Evolutionary conservation across 2,113 vertebrate genomes (phyloP), one percentile per base, ranked within the genome.

Genomic region (Mastomys natalensis): DNA sequence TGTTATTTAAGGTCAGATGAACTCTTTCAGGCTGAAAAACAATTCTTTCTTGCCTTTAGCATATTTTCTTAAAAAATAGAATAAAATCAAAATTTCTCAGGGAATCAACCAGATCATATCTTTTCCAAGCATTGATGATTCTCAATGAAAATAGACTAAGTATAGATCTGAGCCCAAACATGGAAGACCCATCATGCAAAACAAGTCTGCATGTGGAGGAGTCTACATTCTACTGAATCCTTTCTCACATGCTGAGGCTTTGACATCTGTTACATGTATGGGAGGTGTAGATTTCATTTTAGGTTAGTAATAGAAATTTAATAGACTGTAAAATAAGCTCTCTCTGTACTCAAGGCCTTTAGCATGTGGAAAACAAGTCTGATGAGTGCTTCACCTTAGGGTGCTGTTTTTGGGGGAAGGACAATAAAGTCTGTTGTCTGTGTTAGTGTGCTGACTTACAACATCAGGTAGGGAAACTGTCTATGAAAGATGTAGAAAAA

Each of bases 11-110:
- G 51, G 51, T 31, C 66, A 85, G 8, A 13, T 81, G 53, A 85
- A 72, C 22, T 85, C 29, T 82, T 96, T 92, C 51, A 81, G 78
- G 29, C 70, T 92, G 90, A 31, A 94, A 94, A 73, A 26, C 9
- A 78, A 72, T 64, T 78, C 16, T 66, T 81, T 90, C 24, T 60
- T 92, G 45, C 3, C n/a, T 86, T 91, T 37, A 51, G 29, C 48
- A 31, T 66, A 7, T 31, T 90, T 72, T 84, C 29, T 62, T 93
- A 29, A 90, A 95, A 93, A 81, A 7, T 68, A 48, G 51, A 22
- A 40, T 64, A 78, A 93, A 94, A 76, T 77, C 21, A 76, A 64
- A 95, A 72, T 66, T 91, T 40, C 85, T 9, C n/a, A 55, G 40
- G 19, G 45, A 48, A 2, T 62, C 37, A 58, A 26, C 76, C 66